Evolutionary conservation across 2,797 vertebrate genomes (phyloP), one percentile per base, ranked within the genome.

Genomic region (Petrocephalus sullivani): DNA sequence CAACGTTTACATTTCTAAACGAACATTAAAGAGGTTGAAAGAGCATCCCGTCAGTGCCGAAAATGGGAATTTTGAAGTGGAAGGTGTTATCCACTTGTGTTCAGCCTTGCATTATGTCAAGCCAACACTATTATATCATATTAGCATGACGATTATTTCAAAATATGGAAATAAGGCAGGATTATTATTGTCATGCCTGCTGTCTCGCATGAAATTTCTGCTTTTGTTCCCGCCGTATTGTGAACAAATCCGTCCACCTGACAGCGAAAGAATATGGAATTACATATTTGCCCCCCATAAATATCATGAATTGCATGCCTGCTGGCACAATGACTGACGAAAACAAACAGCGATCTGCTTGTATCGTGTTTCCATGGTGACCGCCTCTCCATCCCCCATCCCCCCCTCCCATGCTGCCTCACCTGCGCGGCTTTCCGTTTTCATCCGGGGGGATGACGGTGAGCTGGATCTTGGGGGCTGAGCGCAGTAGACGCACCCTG

Each of bases 381-480:
- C 75, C 16, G 41, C 19, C 75, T 49, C 75, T 14, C 12, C 85
- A 37, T 83, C 88, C 58, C 60, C 23, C 23, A 23, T 51, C 10
- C 81, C 75, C 19, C 41, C 58, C 57, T 41, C 67, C 12, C 12
- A 37, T 16, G 67, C 58, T 46, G 87, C 6, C 86, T 90, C 86
- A 95, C 95, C 94, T 94, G 91, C 95, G 93, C 2, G 95, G 94
- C 9, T 93, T 93, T 33, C 95, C 95, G 6, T 93, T 92, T 28
- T 93, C 93, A 14, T 95, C 95, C 0, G 95, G 94, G 16, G 94
- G 94, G 85, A 95, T 90, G 2, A 95, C 93, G 0, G 95, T 96
- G 89, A 96, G 91, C 87, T 93, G 93, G 88, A 94, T 94, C 41
- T 95, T 95, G 90, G 93, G 91, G 33, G 94, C 94, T 0, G 90